Evolutionary conservation across 2,888 invertebrate genomes (phyloP), one percentile per base, ranked within the genome.

Genomic region (Fissipunctia ypsillon): DNA sequence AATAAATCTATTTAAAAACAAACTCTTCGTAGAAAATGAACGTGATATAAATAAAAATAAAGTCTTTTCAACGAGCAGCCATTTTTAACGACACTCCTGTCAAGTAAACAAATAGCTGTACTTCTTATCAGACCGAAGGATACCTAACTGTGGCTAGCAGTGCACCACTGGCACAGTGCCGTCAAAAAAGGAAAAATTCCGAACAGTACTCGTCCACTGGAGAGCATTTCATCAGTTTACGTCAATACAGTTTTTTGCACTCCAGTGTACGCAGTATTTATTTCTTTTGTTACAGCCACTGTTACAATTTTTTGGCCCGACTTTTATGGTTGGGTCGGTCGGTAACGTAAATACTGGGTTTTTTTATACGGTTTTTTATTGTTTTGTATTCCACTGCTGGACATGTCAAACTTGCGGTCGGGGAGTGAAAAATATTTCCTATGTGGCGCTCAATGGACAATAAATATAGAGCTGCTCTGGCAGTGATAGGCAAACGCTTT

Each of bases 221-320:
- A 45, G 73, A 71, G 76, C 71, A 71, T 85, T 87, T 87, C 86
- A 75, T 86, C 86, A 87, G 76, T 84, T 82, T 66, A 78, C 72
- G 76, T 84, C 86, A 76, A 80, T 85, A 86, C 78, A 78, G 77
- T 73, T 76, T 86, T 86, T 83, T 80, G 83, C 79, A 80, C 80
- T 73, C 65, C 66, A 73, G 72, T 76, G 78, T 78, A 78, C 81
- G 81, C 75, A 67, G 79, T 72, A 76, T 87, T 81, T 84, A 82
- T 81, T 85, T 61, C 76, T 85, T 80, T 87, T 87, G 82, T 84
- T 77, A 54, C 54, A 38, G 56, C 71, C 59, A 68, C 50, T 80
- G 84, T 80, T 80, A 84, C 77, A 81, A 69, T 87, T 85, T 86
- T 87, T 82, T 71, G 80, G 73, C 45, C 76, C 76, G 69, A 84